These are phyloP conservation scores for Bettongia penicillata DNA, from an alignment of 2,113 vertebrate species.

Conservation along the genomic window DNA sequence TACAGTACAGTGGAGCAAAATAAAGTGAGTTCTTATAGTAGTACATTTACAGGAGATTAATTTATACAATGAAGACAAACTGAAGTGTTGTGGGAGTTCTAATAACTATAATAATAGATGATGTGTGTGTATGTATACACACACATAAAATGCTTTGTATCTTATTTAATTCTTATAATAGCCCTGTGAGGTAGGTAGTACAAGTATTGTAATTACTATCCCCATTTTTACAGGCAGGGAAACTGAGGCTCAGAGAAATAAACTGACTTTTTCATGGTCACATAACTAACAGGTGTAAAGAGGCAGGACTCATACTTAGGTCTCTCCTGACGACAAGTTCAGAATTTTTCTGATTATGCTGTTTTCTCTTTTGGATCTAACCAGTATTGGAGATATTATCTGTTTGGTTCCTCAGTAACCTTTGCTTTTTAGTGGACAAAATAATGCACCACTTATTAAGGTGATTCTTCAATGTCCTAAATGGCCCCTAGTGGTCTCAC, in stretches of 20 bases:
- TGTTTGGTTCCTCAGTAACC: neutral
- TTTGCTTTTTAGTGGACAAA: neutral
- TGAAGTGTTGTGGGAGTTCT: too few species aligned
- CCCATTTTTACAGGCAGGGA: neutral
- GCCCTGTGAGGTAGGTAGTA: too few species aligned
- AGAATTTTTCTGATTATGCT: neutral
- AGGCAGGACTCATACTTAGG: neutral
- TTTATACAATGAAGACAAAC: too few species aligned
- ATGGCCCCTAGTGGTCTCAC: neutral
- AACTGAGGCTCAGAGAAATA: neutral
- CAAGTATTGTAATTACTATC: neutral
- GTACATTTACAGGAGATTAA: too few species aligned
- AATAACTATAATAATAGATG: too few species aligned
- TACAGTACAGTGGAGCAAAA: neutral
- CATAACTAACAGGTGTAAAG: neutral
- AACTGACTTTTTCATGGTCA: neutral
- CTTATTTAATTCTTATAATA: too few species aligned
- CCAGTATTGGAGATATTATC: neutral
- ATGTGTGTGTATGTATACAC: too few species aligned
- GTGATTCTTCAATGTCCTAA: neutral
- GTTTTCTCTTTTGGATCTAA: neutral
- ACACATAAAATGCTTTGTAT: too few species aligned
- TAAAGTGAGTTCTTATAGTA: neutral
- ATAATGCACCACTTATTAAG: neutral
- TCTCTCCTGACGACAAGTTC: too few species aligned